Evolutionary conservation across 2,113 vertebrate genomes (phyloP), one percentile per base, ranked within the genome.

Genomic region (Haemorhous mexicanus): DNA sequence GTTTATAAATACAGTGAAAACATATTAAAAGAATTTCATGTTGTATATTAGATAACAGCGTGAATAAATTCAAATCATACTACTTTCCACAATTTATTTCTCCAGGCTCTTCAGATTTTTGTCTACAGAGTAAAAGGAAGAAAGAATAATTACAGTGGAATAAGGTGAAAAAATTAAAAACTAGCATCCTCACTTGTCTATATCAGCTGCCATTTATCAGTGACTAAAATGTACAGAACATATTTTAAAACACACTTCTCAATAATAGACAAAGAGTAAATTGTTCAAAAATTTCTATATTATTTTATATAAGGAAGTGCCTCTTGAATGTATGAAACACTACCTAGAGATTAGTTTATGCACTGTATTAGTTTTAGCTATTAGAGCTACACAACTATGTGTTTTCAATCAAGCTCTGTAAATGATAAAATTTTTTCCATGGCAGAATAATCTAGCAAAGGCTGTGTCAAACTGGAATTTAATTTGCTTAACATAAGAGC

Each of bases 401-500:
- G 16, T 80, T 88, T 94, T 91, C 77, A 53, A 24, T 70, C 84
- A 79, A 74, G 26, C 93, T 94, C 64, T 81, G 26, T 73, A 67
- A 91, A 93, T 69, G 52, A 59, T 58, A 70, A 46, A 4, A 2
- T 64, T 78, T 94, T 69, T 95, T 75, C 50, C 26, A 20, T 64
- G 28, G 41, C 67, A 94, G 55, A 95, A 84, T 59, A 93, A 94
- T 79, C 75, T 72, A 87, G 43, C 32, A 81, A 95, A 91, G 30
- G 26, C 47, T 80, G 28, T 32, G 43, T 61, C 86, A 96, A 94
- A 87, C 55, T 69, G 77, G 52, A 95, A 94, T 95, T 93, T 92
- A 95, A 96, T 93, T 96, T 96, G 66, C 72, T 94, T 92, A 95
- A 95, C 35, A 41, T 81, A 87, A 94, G 7, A 92, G 21, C 55